Base-by-base conservation (phyloP, 2,113 vertebrate species). In the Muntiacus muntjak region DNA sequence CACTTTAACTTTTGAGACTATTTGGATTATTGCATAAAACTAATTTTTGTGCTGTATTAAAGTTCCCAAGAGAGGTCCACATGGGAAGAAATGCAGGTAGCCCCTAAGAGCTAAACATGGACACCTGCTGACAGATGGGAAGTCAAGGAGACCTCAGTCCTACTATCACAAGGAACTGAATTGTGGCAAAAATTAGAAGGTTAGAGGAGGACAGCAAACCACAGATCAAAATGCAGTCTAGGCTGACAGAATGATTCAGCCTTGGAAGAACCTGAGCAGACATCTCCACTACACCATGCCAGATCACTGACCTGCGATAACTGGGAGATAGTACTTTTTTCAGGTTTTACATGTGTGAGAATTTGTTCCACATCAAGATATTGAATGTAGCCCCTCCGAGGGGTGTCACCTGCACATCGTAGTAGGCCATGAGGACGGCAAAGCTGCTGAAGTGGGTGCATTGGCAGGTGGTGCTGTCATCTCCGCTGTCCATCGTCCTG, bases 381-480 rank as follows among this genome's bases (percentile, higher is more conserved):
- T 1, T 50, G 3, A 76, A 86, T 11, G 6, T 3, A 12, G 11
- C 23, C 54, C 23, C 36, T 50, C n/a, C 28, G 7, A 8, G 21
- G 11, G 47, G 5, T 36, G 90, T 95, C 40, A 96, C 97, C 93
- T 91, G 90, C 13, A 15, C 1, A 0, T 64, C 0, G 0, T 58
- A 7, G 4, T 90, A 98, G 89, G 98, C 98, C 98, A 99, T 87
- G 92, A 99, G 98, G 88, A 99, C 88, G 3, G 99, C 99, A 71
- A 99, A 99, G 19, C 98, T 99, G 84, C 99, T 99, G 7, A 99
- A 98, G 54, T 99, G 99, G 87, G 93, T 95, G 89, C 99, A 99
- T 93, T 95, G 98, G 98, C 99, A 99, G 55, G 98, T 92, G 1
- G 99, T 99, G 97, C 94, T 97, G 95, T 95, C 94, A 12, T 97